Evolutionary conservation across 2,113 vertebrate species (phyloP).

Genomic region (Myiagra hebetior): DNA sequence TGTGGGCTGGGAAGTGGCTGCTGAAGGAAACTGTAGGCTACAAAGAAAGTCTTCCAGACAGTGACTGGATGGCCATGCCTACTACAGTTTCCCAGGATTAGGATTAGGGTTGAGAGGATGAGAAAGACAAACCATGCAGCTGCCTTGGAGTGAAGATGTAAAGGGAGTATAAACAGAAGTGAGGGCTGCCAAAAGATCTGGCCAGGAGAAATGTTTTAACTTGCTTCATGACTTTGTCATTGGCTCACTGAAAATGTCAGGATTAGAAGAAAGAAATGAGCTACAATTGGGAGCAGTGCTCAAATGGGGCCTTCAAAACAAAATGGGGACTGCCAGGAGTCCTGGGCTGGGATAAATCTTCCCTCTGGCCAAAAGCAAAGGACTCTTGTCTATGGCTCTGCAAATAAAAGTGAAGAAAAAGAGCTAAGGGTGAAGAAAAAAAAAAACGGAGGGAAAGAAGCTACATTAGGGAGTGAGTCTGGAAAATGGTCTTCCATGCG

Average conservation of each 20-base stretch:
- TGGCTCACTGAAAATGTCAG: background rate
- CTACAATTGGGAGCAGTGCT: background rate
- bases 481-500: background rate
- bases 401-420: background rate
- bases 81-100: background rate
- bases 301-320: background rate
- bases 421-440: background rate
- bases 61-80: background rate
- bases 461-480: background rate
- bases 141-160: background rate
- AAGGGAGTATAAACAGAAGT: background rate
- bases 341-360: background rate
- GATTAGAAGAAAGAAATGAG: background rate
- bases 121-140: background rate
- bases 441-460: background rate
- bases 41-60: background rate
- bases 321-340: background rate
- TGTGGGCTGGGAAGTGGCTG: background rate
- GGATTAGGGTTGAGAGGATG: background rate
- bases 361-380: background rate
- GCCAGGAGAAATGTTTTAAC: background rate
- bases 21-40: background rate
- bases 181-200: background rate
- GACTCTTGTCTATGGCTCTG: background rate
- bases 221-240: background rate